Conservation (phyloP, 1,140 invertebrate genomes). For the Antheraea mylitta region DNA sequence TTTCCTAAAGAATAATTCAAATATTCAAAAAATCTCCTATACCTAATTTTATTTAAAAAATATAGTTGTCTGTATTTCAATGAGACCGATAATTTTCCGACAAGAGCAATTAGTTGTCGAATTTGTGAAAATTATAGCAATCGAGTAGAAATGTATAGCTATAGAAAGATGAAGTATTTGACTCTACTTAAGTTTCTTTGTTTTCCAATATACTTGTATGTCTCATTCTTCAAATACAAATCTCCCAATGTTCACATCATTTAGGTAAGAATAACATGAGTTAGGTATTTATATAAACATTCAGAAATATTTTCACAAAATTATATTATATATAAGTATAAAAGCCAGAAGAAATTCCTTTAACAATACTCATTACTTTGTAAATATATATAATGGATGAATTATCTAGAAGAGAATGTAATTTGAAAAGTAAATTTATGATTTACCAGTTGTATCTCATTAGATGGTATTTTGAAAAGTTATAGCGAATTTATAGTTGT, state of each 20-base stretch:
- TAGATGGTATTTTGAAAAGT: conserved; percentile 74
- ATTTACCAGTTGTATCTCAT: conserved; percentile 76
- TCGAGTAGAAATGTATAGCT: not conserved
- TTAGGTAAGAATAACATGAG: not conserved
- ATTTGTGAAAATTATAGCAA: not conserved
- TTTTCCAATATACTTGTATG: not conserved
- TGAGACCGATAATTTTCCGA: too few species aligned
- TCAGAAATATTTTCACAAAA: not conserved
- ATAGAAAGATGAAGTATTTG: not conserved
- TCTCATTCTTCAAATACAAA: not conserved
- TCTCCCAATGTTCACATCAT: not conserved
- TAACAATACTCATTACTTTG: conserved; percentile 74
- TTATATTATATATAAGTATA: conserved; percentile 27
- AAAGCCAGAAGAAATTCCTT: conserved; percentile 50
- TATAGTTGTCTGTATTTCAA: too few species aligned
- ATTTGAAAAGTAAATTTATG: conserved; percentile 66
- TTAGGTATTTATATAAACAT: too few species aligned
- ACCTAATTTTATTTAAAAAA: too few species aligned
- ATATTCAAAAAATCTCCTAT: too few species aligned
- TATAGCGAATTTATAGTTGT: conserved; percentile 75
- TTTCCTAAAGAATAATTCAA: too few species aligned
- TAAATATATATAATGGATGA: conserved; percentile 58
- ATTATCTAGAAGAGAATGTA: conserved; percentile 41
- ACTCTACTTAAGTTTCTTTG: not conserved
- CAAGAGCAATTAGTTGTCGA: too few species aligned